Percentiles rank a stretch among this genome's conserved stretches.
Evolutionary conservation across 2,797 vertebrate genomes (phyloP).

Genomic region (Xyrichtys novacula): DNA sequence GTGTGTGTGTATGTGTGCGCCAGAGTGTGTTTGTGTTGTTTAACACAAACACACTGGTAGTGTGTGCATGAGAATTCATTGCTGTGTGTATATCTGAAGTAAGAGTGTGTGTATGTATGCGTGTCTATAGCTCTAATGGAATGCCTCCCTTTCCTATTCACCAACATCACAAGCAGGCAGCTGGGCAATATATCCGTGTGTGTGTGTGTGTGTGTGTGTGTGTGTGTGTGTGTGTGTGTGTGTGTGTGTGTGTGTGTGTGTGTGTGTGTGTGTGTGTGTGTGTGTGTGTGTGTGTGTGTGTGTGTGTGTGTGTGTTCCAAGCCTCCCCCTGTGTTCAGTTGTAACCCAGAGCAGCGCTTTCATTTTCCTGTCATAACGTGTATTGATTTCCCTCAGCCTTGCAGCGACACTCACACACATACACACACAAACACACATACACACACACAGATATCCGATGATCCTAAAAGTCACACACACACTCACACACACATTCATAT

Average conservation of each 20-base stretch:
- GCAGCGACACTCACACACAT: constrained; percentile 58
- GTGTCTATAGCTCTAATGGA: constrained; percentile 70
- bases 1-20: constrained; percentile 37
- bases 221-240: constrained; percentile 25
- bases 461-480: no score
- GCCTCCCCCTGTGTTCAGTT: constrained; percentile 77
- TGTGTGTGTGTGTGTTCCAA: constrained; percentile 49
- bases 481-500: constrained; percentile 41
- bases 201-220: constrained; percentile 25
- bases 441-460: constrained; percentile 46
- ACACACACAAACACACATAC: constrained; percentile 39
- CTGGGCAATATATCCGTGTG: constrained; percentile 57
- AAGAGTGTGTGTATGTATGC: constrained; percentile 28
- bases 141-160: constrained; percentile 77
- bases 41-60: constrained; percentile 73
- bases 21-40: constrained; percentile 68
- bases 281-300: constrained; percentile 31
- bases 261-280: constrained; percentile 35
- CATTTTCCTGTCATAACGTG: constrained; percentile 85
- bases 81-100: constrained; percentile 65
- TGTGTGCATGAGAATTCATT: constrained; percentile 76
- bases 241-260: constrained; percentile 29
- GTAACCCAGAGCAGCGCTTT: constrained; percentile 84
- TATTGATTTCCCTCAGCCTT: constrained; percentile 84
- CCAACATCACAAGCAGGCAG: constrained; percentile 72